Percentiles rank a stretch among this genome's conserved stretches.
Evolutionary conservation across 2,888 invertebrate genomes (phyloP).

Genomic region (Eilema griseolum): DNA sequence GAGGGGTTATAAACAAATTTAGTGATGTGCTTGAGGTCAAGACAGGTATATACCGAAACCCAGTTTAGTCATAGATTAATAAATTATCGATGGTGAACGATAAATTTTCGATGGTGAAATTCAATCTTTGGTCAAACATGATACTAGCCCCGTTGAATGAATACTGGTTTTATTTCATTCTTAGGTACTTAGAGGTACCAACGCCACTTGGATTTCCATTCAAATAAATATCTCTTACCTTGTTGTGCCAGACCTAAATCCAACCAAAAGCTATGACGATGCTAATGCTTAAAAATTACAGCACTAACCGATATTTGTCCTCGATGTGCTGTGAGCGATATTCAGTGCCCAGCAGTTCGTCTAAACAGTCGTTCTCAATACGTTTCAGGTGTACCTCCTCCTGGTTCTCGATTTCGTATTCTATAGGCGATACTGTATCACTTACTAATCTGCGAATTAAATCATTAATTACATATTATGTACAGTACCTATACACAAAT

Average conservation of each 20-base stretch:
- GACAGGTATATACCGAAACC: too few relatives aligned
- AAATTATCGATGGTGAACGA: background rate
- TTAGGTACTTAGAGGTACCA: too few relatives aligned
- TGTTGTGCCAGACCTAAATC: too few relatives aligned
- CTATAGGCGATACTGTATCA: constrained; percentile 88
- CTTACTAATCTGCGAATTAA: constrained; percentile 81
- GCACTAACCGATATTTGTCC: constrained; percentile 64
- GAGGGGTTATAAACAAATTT: too few relatives aligned
- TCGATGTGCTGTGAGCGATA: constrained; percentile 82
- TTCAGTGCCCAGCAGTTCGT: constrained; percentile 75
- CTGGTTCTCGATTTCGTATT: constrained; percentile 89
- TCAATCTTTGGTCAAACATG: background rate
- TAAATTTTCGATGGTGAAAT: background rate
- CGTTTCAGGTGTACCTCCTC: constrained; percentile 82
- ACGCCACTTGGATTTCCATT: too few relatives aligned
- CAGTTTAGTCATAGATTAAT: background rate
- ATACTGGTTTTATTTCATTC: too few relatives aligned
- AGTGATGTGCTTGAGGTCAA: too few relatives aligned
- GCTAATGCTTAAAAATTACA: background rate
- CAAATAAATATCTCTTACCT: background rate
- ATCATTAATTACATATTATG: background rate
- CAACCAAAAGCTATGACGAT: too few relatives aligned
- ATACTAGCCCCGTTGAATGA: too few relatives aligned
- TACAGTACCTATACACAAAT: too few relatives aligned
- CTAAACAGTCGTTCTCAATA: constrained; percentile 88